phyloP scores from a whole-genome alignment of 1,140 invertebrate species.

The Piezodorus guildinii region DNA sequence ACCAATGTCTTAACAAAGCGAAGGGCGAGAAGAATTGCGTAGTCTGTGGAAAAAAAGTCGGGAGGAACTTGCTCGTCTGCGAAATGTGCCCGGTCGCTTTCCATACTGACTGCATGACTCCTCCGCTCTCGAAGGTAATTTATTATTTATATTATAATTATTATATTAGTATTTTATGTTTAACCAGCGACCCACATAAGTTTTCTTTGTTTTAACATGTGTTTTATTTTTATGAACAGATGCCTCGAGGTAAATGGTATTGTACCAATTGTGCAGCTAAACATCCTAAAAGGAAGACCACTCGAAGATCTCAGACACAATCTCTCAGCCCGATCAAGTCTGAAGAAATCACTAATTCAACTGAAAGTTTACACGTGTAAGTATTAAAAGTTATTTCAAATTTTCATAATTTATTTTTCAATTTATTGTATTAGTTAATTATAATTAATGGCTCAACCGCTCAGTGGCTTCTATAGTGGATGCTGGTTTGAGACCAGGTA shows the following conservation, averaged over 20 bases:
- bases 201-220: no score
- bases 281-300: slow-evolving; percentile 52
- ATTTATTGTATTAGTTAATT: background rate
- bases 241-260: slow-evolving; percentile 76
- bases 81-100: slow-evolving; percentile 82
- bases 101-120: slow-evolving; percentile 84
- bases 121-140: slow-evolving; percentile 66
- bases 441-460: no score
- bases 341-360: slow-evolving; percentile 17
- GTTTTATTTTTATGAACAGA: slow-evolving; percentile 34
- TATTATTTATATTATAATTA: background rate
- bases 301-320: slow-evolving; percentile 21
- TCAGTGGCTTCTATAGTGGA: no score
- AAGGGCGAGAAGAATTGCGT: slow-evolving; percentile 76
- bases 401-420: slow-evolving; percentile 10
- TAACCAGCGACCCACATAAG: no score
- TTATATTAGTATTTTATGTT: no score
- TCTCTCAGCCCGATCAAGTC: slow-evolving; percentile 20
- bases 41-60: slow-evolving; percentile 70
- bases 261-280: slow-evolving; percentile 68
- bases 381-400: background rate
- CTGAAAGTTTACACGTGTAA: slow-evolving; percentile 22
- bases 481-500: no score
- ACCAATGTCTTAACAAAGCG: slow-evolving; percentile 93
- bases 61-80: slow-evolving; percentile 70